Evolutionary conservation across 2,113 vertebrate genomes (phyloP).

Genomic region (Dasyornis broadbenti): DNA sequence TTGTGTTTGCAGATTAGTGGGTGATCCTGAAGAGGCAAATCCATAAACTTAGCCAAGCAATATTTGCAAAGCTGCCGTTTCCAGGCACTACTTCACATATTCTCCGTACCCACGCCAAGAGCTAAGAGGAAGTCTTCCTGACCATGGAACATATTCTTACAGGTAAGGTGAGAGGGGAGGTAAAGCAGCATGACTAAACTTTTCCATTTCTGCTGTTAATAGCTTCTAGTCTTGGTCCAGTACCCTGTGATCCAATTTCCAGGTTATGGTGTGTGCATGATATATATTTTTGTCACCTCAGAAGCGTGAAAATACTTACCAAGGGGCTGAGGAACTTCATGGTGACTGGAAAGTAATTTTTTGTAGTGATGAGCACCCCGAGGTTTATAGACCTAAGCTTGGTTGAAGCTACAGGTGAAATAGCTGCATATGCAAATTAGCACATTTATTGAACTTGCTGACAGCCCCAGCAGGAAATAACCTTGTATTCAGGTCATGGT

Average conservation of each 20-base stretch:
- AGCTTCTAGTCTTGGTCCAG: slow-evolving; percentile 25
- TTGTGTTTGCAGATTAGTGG: background rate
- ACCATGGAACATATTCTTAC: background rate
- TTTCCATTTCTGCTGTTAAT: slow-evolving; percentile 33
- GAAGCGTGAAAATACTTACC: background rate
- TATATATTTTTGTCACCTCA: slow-evolving; percentile 32
- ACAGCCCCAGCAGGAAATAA: background rate
- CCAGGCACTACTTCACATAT: background rate
- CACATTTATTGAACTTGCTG: background rate
- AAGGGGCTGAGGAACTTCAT: background rate
- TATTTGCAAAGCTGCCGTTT: background rate
- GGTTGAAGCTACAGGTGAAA: background rate
- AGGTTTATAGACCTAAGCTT: background rate
- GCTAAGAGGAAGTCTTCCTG: background rate
- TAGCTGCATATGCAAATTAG: slow-evolving; percentile 3
- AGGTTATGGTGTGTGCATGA: slow-evolving; percentile 19
- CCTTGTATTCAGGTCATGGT: background rate
- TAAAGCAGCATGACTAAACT: background rate
- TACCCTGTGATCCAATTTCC: slow-evolving; percentile 18
- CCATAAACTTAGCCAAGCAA: background rate
- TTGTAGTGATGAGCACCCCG: background rate
- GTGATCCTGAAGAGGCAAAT: background rate
- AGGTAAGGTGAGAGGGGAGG: background rate
- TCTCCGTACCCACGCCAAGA: background rate
- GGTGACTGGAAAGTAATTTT: background rate